Evolutionary conservation across 2,888 invertebrate genomes (phyloP).

Genomic region (Tetranychus truncatus): DNA sequence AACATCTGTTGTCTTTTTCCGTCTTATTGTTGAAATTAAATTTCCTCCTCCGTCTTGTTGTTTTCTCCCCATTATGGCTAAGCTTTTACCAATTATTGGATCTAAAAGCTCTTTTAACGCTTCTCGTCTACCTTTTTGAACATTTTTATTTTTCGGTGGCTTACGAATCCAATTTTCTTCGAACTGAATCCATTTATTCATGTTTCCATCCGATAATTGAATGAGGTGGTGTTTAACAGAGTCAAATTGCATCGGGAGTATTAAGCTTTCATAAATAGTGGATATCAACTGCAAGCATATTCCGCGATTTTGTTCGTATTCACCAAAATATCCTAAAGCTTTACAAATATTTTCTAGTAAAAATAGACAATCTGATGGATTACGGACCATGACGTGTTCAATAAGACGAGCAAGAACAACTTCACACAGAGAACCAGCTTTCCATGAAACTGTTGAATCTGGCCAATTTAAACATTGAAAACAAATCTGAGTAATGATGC

Average conservation of each 20-base stretch:
- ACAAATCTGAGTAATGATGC: conserved; percentile 12
- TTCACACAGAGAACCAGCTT: conserved; percentile 15
- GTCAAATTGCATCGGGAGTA: background rate
- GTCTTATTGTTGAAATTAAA: background rate
- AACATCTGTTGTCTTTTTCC: background rate
- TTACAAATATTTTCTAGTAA: conserved; percentile 16
- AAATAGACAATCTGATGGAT: conserved; percentile 12
- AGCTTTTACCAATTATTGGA: conserved; percentile 16
- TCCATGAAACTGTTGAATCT: conserved; percentile 14
- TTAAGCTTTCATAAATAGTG: background rate
- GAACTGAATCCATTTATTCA: conserved; percentile 15
- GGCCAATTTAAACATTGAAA: conserved; percentile 16
- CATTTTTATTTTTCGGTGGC: background rate
- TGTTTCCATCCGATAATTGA: conserved; percentile 11
- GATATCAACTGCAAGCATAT: background rate
- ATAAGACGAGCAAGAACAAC: conserved; percentile 13
- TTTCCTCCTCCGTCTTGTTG: background rate
- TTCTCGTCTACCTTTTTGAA: conserved; percentile 14
- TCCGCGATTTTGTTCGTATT: conserved; percentile 20
- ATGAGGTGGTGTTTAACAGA: conserved; percentile 11
- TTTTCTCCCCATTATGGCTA: background rate
- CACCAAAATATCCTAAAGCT: conserved; percentile 17
- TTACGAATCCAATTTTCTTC: conserved; percentile 7
- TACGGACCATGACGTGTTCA: conserved; percentile 14
- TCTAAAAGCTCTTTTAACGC: conserved; percentile 14